These are phyloP conservation scores for Aethes cnicana DNA, from an alignment of 2,888 invertebrate genomes.

Conservation along the genomic window DNA sequence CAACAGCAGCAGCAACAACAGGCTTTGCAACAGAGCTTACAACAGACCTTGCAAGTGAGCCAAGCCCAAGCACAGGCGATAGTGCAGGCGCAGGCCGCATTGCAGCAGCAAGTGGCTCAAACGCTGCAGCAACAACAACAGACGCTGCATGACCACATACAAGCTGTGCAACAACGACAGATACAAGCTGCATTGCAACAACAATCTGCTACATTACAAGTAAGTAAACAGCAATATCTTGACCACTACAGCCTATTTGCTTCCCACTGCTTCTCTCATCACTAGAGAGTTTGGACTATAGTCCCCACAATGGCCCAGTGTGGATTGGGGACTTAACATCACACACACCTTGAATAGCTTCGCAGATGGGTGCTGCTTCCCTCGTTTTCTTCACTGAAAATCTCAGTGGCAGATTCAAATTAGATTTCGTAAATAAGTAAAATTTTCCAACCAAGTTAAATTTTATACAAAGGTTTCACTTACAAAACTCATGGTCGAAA, in stretches of 20 bases:
- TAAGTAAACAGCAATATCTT: constrained; percentile 34
- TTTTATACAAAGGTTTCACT: too few relatives aligned
- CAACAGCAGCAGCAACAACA: constrained; percentile 50
- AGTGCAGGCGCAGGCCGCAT: constrained; percentile 70
- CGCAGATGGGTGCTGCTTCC: too few relatives aligned
- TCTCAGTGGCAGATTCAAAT: too few relatives aligned
- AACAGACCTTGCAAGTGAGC: constrained; percentile 70
- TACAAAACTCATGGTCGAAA: too few relatives aligned
- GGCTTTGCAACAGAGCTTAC: constrained; percentile 62
- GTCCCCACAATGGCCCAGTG: too few relatives aligned
- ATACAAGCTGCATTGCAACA: constrained; percentile 75
- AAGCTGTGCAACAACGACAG: constrained; percentile 75
- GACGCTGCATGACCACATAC: constrained; percentile 71
- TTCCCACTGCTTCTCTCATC: not conserved
- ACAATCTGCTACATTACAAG: constrained; percentile 75
- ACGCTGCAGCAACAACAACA: constrained; percentile 74
- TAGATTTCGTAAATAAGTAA: too few relatives aligned
- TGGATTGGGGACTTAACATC: too few relatives aligned
- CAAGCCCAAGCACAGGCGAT: constrained; percentile 75
- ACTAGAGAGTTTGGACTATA: too few relatives aligned
- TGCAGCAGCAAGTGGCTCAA: constrained; percentile 75
- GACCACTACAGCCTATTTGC: not conserved
- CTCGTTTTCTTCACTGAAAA: too few relatives aligned
- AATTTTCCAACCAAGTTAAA: too few relatives aligned
- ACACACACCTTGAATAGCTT: too few relatives aligned